Evolutionary conservation across 2,113 vertebrate species (phyloP).

Genomic region (Noturus placidus): DNA sequence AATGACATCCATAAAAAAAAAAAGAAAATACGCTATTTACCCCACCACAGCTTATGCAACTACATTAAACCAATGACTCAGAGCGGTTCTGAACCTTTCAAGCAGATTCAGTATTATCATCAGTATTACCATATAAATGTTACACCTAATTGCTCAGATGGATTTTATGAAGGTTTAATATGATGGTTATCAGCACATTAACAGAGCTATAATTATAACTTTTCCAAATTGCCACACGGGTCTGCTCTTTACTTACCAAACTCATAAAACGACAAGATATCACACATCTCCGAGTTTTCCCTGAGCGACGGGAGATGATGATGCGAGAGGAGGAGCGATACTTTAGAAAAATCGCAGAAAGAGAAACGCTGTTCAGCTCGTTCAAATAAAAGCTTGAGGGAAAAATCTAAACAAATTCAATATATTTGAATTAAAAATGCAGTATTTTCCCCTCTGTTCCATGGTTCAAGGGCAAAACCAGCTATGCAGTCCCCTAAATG

Average conservation of each 20-base stretch:
- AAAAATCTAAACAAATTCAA: neutral
- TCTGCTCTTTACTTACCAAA: neutral
- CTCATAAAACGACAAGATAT: neutral
- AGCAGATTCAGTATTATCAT: neutral
- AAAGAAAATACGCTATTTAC: neutral
- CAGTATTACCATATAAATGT: neutral
- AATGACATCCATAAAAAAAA: neutral
- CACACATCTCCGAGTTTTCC: neutral
- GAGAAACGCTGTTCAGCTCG: neutral
- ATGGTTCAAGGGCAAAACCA: neutral
- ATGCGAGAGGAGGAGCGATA: neutral
- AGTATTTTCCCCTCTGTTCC: neutral
- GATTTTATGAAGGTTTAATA: neutral
- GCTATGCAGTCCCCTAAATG: neutral
- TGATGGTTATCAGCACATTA: slow-evolving; percentile 11
- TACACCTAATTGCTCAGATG: neutral
- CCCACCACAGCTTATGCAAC: neutral
- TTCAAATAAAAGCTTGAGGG: neutral
- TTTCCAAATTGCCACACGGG: neutral
- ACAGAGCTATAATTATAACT: neutral
- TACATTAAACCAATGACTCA: neutral
- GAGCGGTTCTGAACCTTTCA: neutral
- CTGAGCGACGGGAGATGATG: neutral
- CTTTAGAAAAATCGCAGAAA: neutral
- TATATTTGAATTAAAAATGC: neutral